Evolutionary conservation across 2,888 invertebrate species (phyloP).

Genomic region (Ceriagrion tenellum): DNA sequence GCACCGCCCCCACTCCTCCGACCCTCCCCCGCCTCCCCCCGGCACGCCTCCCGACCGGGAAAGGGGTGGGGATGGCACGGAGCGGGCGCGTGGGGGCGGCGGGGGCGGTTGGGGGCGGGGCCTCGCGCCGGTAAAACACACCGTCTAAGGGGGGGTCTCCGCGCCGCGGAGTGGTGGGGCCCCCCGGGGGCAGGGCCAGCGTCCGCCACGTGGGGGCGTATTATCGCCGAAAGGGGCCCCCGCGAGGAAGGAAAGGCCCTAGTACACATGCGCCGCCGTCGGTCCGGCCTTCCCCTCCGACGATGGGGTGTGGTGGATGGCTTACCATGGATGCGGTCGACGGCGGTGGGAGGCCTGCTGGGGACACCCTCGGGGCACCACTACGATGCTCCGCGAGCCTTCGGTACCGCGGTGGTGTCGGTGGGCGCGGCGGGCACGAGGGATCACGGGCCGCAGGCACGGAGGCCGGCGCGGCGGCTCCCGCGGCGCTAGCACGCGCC

Average conservation of each 20-base stretch:
- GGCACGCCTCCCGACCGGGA: slow-evolving; percentile 48
- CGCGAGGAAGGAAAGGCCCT: background rate
- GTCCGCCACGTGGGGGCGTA: slow-evolving; percentile 63
- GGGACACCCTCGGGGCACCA: background rate
- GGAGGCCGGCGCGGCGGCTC: slow-evolving; percentile 73
- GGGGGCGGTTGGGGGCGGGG: slow-evolving; percentile 69
- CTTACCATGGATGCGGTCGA: slow-evolving; percentile 53
- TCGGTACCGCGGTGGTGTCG: background rate
- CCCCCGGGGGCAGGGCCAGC: slow-evolving; percentile 63
- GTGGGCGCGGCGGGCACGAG: slow-evolving; percentile 1
- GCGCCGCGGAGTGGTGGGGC: background rate
- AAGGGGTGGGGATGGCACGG: slow-evolving; percentile 69
- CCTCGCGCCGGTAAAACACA: slow-evolving; percentile 67
- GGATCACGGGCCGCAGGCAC: slow-evolving; percentile 28
- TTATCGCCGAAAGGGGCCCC: background rate
- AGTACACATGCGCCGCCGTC: slow-evolving; percentile 68
- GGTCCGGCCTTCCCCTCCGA: slow-evolving; percentile 66
- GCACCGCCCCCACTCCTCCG: background rate
- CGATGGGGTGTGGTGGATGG: slow-evolving; percentile 47
- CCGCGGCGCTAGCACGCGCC: slow-evolving; percentile 69
- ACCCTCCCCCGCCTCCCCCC: background rate
- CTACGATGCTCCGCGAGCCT: background rate
- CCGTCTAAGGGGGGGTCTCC: slow-evolving; percentile 12
- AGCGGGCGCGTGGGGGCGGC: slow-evolving; percentile 67
- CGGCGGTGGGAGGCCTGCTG: background rate